Percentiles rank a stretch among this genome's conserved stretches.
Evolutionary conservation across 53 echinoderm and acorn worm genomes (phyloP).

Genomic region (Glandiceps talaboti): DNA sequence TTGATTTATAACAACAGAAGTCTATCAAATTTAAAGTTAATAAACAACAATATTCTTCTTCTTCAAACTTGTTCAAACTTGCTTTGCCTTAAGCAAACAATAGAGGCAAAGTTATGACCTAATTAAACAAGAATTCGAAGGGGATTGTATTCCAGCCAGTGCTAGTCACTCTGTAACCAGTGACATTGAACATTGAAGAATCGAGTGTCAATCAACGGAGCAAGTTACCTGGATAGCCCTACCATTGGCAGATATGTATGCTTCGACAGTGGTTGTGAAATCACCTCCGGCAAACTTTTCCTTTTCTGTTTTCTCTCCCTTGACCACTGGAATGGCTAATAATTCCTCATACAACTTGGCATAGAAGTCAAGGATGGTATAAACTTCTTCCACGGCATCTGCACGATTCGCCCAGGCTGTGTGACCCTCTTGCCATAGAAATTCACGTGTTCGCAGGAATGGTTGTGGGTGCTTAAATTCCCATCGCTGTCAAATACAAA

Average conservation of each 20-base stretch:
- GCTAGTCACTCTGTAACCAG: too few relatives aligned
- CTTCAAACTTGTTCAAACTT: too few relatives aligned
- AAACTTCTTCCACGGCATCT: conserved; percentile 64
- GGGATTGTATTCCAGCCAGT: too few relatives aligned
- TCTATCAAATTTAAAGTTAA: too few relatives aligned
- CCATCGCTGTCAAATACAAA: conserved; percentile 69
- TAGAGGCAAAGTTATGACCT: too few relatives aligned
- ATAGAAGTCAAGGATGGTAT: conserved; percentile 65
- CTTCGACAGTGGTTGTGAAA: conserved; percentile 91
- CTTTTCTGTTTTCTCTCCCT: conserved; percentile 66
- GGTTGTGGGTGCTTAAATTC: conserved; percentile 98
- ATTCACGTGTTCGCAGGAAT: conserved; percentile 90
- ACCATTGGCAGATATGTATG: conserved; percentile 64
- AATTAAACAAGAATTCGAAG: too few relatives aligned
- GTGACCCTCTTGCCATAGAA: conserved; percentile 96
- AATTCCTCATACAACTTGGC: conserved; percentile 71
- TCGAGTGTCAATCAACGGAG: too few relatives aligned
- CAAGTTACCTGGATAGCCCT: conserved; percentile 87
- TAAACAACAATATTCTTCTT: too few relatives aligned
- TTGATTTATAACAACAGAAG: too few relatives aligned
- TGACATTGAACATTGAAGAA: too few relatives aligned
- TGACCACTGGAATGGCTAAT: conserved; percentile 76
- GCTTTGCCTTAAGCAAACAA: too few relatives aligned
- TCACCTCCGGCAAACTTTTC: conserved; percentile 87
- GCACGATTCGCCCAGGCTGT: conserved; percentile 77